Base-by-base conservation (phyloP, 1,140 invertebrate genomes). In the Cylas formicarius region DNA sequence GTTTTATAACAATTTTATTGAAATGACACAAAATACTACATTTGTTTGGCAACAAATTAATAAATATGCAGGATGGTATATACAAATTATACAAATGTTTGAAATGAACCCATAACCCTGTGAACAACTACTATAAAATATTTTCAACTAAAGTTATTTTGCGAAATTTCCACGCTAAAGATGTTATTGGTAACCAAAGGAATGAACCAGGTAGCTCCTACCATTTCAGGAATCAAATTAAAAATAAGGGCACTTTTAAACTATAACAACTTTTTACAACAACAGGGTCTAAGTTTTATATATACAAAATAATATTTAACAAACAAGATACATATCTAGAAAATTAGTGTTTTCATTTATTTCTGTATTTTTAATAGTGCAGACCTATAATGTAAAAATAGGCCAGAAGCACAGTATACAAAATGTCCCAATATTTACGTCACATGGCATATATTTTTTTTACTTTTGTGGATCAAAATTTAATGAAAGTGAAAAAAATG, bases 231-330 rank as follows among this genome's bases (percentile, higher is more conserved):
- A 40, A 41, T 52, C 33, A 41, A 48, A 37, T 22, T 40, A 26
- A 42, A 51, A 52, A 44, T 55, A 55, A 47, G 50, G 47, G 14
- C 47, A 50, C 43, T 50, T 52, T 27, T 43, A 44, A 52, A 39
- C 34, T 49, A 49, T 52, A 51, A 41, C 37, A 49, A 26, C 50
- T 45, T 35, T 48, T 42, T 55, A 37, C 33, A 39, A 43, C 43
- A 54, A 48, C 48, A 45, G 48, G 42, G 22, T 44, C 47, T 37
- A 49, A 51, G 31, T 41, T 36, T 21, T 20, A 49, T 47, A 43
- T 55, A 32, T 52, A 52, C 37, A 50, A 52, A 50, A 39, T 43
- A 39, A 50, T 32, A 32, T 28, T 31, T 48, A 55, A 55, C 45
- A 50, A 50, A 51, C 35, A 29, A 44, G 35, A 48, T 45, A 50